Conservation (phyloP, 2,113 vertebrate species). For the Lonchura striata region DNA sequence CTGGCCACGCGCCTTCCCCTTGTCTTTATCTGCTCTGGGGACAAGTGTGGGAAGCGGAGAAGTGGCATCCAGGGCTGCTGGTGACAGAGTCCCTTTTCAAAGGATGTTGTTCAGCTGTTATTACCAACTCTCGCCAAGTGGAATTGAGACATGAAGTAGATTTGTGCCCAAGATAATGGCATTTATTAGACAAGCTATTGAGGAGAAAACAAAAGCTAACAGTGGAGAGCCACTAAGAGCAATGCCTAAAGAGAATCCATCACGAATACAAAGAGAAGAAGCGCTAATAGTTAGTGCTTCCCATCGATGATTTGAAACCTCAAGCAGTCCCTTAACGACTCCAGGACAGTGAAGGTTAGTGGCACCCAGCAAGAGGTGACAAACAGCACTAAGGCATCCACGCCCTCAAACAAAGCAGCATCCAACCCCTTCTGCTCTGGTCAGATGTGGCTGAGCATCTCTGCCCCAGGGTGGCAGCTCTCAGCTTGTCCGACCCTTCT, state of each 20-base stretch:
- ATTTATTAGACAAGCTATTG: slow-evolving; percentile 72
- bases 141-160: slow-evolving; percentile 70
- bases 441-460: neutral
- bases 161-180: slow-evolving; percentile 66
- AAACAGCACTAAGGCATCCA: neutral
- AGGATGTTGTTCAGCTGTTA: slow-evolving; percentile 28
- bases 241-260: slow-evolving; percentile 28
- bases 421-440: neutral
- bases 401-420: neutral
- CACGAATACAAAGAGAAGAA: slow-evolving; percentile 44
- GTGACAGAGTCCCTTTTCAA: slow-evolving; percentile 56
- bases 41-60: neutral
- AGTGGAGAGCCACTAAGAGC: slow-evolving; percentile 35
- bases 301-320: slow-evolving; percentile 18
- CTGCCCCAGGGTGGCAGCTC: neutral
- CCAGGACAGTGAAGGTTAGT: neutral
- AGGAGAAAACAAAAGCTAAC: slow-evolving; percentile 69
- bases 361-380: neutral
- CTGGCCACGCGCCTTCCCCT: neutral
- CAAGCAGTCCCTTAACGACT: neutral
- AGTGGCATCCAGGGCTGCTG: neutral
- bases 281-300: slow-evolving; percentile 49
- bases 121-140: slow-evolving; percentile 29
- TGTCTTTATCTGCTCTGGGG: slow-evolving; percentile 7
- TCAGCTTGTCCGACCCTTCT: neutral